These are phyloP conservation scores for Spisula solida DNA, from an alignment of 2,888 invertebrate genomes.

Conservation along the genomic window DNA sequence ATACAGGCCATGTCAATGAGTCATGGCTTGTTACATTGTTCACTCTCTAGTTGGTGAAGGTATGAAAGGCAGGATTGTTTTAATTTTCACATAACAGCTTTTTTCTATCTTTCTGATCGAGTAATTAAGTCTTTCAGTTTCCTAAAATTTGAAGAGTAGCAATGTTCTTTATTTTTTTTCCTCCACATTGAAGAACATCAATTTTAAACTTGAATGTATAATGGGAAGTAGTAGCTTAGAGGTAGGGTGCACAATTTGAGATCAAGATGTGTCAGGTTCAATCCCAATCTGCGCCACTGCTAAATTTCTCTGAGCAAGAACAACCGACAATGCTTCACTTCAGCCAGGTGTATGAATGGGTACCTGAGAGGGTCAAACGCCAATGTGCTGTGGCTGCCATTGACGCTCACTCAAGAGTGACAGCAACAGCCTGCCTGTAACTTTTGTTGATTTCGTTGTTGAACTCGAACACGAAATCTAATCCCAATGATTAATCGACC, in stretches of 20 bases:
- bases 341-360: too few relatives aligned
- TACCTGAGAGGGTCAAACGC: too few relatives aligned
- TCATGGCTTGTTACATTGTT: background rate
- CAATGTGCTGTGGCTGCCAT: too few relatives aligned
- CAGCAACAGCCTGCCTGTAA: too few relatives aligned
- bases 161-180: background rate
- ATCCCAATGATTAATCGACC: too few relatives aligned
- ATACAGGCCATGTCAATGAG: background rate
- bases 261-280: background rate
- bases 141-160: background rate
- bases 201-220: background rate
- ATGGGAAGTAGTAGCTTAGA: background rate
- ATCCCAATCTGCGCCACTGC: background rate
- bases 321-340: too few relatives aligned
- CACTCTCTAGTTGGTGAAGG: background rate
- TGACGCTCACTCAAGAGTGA: too few relatives aligned
- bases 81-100: background rate
- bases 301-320: background rate
- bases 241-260: background rate
- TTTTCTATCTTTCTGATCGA: conserved; percentile 8
- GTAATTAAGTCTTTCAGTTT: background rate
- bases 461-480: too few relatives aligned
- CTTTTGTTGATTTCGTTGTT: too few relatives aligned
- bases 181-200: background rate
- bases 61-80: conserved; percentile 8